A percentile compares a stretch with the other conserved stretches of the same genome.
These are phyloP conservation scores for Actenoides lindsayi DNA, from an alignment of 2,113 vertebrate species.

Conservation along the genomic window DNA sequence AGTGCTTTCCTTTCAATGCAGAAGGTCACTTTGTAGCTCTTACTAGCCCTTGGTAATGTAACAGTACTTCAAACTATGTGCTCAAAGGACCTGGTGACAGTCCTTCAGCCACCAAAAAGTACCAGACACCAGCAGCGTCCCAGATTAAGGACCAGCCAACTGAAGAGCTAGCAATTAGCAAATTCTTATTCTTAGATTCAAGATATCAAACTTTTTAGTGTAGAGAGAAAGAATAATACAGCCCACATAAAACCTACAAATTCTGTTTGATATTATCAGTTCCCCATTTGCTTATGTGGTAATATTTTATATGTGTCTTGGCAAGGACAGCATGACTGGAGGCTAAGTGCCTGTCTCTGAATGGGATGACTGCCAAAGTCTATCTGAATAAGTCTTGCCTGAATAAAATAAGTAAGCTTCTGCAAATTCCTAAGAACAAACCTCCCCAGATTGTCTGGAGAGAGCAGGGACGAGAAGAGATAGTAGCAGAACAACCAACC, in stretches of 20 bases:
- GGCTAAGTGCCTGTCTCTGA: not conserved
- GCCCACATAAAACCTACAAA: not conserved
- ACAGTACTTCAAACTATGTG: not conserved
- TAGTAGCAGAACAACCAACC: not conserved
- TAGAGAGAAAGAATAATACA: not conserved
- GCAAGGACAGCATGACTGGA: not conserved
- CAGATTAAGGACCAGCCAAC: not conserved
- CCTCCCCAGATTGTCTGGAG: not conserved
- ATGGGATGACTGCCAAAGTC: not conserved
- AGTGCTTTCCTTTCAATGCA: not conserved
- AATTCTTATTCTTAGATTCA: not conserved
- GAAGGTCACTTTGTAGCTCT: not conserved
- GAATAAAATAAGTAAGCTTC: not conserved
- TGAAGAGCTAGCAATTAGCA: not conserved
- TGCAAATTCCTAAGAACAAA: not conserved
- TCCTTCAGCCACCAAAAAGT: not conserved
- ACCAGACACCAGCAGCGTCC: not conserved
- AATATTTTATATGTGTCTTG: conserved; percentile 1
- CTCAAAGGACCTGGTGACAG: not conserved
- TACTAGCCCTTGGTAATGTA: not conserved
- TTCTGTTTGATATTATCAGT: conserved; percentile 4
- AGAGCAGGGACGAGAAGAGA: not conserved
- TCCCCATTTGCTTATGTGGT: not conserved
- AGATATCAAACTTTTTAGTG: not conserved
- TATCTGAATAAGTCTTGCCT: not conserved